Conservation (phyloP, 1,140 invertebrate genomes). For the Drosophila biarmipes region DNA sequence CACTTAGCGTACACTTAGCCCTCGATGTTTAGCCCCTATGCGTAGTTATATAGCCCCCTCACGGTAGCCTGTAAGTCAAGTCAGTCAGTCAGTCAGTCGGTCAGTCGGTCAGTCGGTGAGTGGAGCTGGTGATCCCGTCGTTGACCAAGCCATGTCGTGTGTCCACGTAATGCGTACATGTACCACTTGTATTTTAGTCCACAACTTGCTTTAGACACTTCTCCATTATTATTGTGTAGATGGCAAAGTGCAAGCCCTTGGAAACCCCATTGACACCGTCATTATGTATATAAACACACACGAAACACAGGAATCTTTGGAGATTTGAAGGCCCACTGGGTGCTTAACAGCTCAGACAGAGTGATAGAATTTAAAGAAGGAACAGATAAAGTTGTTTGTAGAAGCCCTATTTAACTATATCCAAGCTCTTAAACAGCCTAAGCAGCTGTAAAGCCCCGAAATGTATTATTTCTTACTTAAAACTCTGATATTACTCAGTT, state of each 20-base stretch:
- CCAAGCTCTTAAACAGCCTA: neutral
- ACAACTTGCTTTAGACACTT: slow-evolving; percentile 6
- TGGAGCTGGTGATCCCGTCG: slow-evolving; percentile 52
- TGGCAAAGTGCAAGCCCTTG: slow-evolving; percentile 22
- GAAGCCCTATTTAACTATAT: neutral
- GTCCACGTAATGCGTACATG: slow-evolving; percentile 18
- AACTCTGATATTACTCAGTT: slow-evolving; percentile 3
- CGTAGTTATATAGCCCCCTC: neutral
- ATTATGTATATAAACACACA: slow-evolving; percentile 19
- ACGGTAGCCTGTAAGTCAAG: neutral
- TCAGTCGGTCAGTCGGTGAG: slow-evolving; percentile 36
- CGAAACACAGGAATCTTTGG: slow-evolving; percentile 8
- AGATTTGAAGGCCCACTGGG: slow-evolving; percentile 4
- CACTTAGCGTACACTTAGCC: slow-evolving; percentile 7
- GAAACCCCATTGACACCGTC: neutral
- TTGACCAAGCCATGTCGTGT: slow-evolving; percentile 58
- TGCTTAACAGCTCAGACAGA: slow-evolving; percentile 3
- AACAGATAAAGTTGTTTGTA: neutral
- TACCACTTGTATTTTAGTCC: slow-evolving; percentile 24
- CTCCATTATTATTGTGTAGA: neutral
- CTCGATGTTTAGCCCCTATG: slow-evolving; percentile 4
- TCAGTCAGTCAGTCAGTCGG: slow-evolving; percentile 35
- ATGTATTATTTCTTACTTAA: neutral
- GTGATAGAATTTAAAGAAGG: neutral
- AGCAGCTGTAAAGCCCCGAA: neutral